A percentile compares a stretch with the other conserved stretches of the same genome.
These are phyloP conservation scores for Mallotus villosus DNA, from an alignment of 2,797 vertebrate genomes.

Conservation along the genomic window DNA sequence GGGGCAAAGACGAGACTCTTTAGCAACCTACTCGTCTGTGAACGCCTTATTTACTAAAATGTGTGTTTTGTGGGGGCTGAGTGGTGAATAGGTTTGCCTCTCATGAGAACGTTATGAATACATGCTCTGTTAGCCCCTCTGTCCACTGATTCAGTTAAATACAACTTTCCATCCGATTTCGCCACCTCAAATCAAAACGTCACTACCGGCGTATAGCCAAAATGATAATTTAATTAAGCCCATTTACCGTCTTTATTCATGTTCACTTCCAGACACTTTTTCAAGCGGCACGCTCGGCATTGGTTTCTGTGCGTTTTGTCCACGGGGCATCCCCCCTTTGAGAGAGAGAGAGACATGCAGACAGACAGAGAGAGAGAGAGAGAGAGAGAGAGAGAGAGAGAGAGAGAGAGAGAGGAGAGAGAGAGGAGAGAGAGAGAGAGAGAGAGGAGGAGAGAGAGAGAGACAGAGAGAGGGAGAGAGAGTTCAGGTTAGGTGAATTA, in stretches of 20 bases:
- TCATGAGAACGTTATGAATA: conserved; percentile 15
- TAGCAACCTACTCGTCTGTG: conserved; percentile 17
- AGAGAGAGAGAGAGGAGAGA: not conserved
- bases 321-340: conserved; percentile 94
- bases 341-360: conserved; percentile 14
- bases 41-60: conserved; percentile 11
- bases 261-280: conserved; percentile 99
- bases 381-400: not conserved
- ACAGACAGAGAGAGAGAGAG: not conserved
- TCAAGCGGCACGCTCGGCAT: conserved; percentile 96
- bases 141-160: conserved; percentile 20
- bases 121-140: conserved; percentile 1
- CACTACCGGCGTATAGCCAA: conserved; percentile 35
- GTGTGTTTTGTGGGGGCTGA: not conserved
- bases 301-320: conserved; percentile 99
- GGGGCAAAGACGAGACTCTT: conserved; percentile 25
- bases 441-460: conserved; percentile 3
- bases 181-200: conserved; percentile 31
- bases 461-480: conserved; percentile 11
- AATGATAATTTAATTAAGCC: conserved; percentile 53
- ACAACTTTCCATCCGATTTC: conserved; percentile 16
- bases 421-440: not conserved
- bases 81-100: conserved; percentile 10
- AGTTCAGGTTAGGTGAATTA: conserved; percentile 20
- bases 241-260: conserved; percentile 99